Base-by-base conservation (phyloP, 2,888 invertebrate genomes). In the Tetragnatha montana region DNA sequence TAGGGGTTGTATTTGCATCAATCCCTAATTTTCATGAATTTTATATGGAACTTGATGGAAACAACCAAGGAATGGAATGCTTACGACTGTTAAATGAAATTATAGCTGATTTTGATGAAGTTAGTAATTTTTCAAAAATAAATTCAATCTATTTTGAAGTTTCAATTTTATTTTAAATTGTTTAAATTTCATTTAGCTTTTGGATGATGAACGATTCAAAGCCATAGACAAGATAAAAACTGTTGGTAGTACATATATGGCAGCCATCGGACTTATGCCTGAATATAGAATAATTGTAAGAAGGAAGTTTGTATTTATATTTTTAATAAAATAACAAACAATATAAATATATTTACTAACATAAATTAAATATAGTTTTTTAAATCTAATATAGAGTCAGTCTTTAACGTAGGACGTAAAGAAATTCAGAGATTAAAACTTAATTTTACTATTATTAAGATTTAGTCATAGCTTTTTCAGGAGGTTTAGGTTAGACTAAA, bases 1-100 rank as follows among this genome's bases (percentile, higher is more conserved):
- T 97, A 83, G 98, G 97, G 79, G 97, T 98, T 49, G 96, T 97
- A 92, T 98, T 98, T 94, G 97, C 97, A 49, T 97, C 97, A 91
- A 97, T 98, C 93, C 97, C 98, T 92, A 98, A 98, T 94, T 98
- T 97, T 94, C 97, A 97, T 94, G 98, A 98, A 94, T 97, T 98
- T 94, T 98, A 98, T 94, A 97, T 96, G 93, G 98, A 98, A 94
- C 95, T 98, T 92, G 97, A 97, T 93, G 97, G 97, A 21, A 97
- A 97, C 93, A 97, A 97, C 94, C 97, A 97, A 94, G 97, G 97
- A 1, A 96, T 97, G 93, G 98, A 98, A 94, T 98, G 97, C 93
- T 94, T 98, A 87, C 94, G 97, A 91, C 95, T 98, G 91, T 95
- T 98, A 14, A 98, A 98, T 93, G 98, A 98, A 94, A 97, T 98